Percentiles rank a stretch among this genome's conserved stretches.
Conservation (phyloP, 2,797 vertebrate genomes). For the Adrianichthys oophorus region DNA sequence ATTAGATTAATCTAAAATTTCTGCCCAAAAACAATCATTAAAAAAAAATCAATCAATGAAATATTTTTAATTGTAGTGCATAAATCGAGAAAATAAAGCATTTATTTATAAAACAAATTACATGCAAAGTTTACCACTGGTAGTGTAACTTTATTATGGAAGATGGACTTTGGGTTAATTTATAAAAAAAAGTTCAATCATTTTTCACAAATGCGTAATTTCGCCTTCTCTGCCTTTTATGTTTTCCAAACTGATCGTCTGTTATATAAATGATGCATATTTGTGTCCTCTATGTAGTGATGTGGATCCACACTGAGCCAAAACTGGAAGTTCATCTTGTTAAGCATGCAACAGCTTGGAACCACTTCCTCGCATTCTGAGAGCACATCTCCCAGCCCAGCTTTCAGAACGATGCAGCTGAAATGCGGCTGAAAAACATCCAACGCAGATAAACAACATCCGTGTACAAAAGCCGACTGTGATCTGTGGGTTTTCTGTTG, state of each 20-base stretch:
- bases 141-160: slow-evolving; percentile 20
- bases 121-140: slow-evolving; percentile 35
- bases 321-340: slow-evolving; percentile 49
- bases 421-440: no score
- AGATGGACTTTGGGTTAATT: slow-evolving; percentile 2
- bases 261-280: slow-evolving; percentile 25
- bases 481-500: no score
- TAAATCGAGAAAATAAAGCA: slow-evolving; percentile 28
- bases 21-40: slow-evolving; percentile 2
- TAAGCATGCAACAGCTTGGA: slow-evolving; percentile 54
- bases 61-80: slow-evolving; percentile 39
- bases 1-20: no score
- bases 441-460: no score
- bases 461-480: no score
- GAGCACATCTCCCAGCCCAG: slow-evolving; percentile 53
- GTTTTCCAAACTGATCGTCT: slow-evolving; percentile 14
- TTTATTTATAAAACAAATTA: slow-evolving; percentile 27
- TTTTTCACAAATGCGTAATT: not conserved
- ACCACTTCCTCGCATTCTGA: slow-evolving; percentile 39
- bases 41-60: slow-evolving; percentile 39
- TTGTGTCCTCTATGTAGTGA: not conserved
- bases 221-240: slow-evolving; percentile 7
- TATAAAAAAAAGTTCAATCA: no score
- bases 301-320: slow-evolving; percentile 13
- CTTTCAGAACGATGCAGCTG: slow-evolving; percentile 43